phyloP scores from a whole-genome alignment of 2,113 vertebrate species.

The Proteles cristata region DNA sequence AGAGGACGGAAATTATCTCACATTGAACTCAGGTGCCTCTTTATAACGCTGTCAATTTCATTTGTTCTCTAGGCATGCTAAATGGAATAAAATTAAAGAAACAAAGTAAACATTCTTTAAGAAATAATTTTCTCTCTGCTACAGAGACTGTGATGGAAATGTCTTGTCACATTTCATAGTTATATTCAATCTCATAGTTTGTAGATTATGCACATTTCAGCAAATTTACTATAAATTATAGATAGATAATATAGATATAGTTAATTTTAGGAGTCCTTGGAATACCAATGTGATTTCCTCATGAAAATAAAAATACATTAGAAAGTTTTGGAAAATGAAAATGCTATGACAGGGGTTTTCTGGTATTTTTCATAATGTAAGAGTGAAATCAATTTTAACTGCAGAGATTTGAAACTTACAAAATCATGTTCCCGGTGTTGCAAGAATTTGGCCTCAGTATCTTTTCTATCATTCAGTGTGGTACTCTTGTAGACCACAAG shows the following conservation, averaged over 20 bases:
- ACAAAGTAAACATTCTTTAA: background rate
- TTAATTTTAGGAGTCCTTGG: background rate
- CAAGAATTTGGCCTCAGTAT: background rate
- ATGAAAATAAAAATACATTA: background rate
- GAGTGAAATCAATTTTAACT: background rate
- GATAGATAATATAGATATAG: background rate
- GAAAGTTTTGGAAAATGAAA: background rate
- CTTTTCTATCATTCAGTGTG: background rate
- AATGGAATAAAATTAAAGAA: background rate
- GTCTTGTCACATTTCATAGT: background rate
- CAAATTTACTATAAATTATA: background rate
- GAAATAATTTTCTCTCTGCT: background rate
- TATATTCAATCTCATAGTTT: background rate
- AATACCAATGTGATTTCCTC: background rate
- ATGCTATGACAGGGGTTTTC: background rate
- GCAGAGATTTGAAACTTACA: background rate
- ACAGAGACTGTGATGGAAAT: background rate
- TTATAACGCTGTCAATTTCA: background rate
- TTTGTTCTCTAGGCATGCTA: background rate
- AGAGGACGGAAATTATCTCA: background rate
- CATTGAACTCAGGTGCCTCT: background rate
- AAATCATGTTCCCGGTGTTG: background rate
- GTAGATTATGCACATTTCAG: background rate
- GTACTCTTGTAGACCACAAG: background rate
- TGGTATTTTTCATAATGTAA: background rate